Conservation (phyloP, 2,888 invertebrate species). For the Sinelater perroti region DNA sequence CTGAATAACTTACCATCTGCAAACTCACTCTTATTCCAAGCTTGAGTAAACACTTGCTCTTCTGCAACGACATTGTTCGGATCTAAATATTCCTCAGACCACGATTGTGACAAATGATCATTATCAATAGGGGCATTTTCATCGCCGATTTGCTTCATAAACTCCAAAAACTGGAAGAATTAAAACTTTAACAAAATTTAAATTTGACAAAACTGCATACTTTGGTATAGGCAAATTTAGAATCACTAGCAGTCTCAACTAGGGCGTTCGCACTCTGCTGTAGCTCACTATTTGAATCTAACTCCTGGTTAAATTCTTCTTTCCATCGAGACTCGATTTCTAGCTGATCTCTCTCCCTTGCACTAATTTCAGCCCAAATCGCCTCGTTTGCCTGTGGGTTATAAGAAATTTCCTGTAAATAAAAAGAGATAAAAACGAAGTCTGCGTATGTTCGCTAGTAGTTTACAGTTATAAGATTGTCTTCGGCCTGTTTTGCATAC, state of each 20-base stretch:
- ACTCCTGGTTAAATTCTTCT: conserved; percentile 29
- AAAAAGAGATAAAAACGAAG: too few species aligned
- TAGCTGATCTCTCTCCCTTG: conserved; percentile 48
- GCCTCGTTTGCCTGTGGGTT: conserved; percentile 52
- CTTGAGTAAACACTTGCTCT: not conserved
- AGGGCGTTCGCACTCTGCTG: conserved; percentile 68
- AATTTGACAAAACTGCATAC: conserved; percentile 50
- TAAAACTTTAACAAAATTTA: not conserved
- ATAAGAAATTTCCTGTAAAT: not conserved
- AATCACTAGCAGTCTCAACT: conserved; percentile 68
- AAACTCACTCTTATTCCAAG: conserved; percentile 48
- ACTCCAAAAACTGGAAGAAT: conserved; percentile 81
- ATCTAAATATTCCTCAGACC: conserved; percentile 57
- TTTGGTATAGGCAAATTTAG: conserved; percentile 76
- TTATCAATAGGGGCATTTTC: conserved; percentile 56
- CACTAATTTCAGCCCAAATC: conserved; percentile 62
- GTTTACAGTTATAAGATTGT: conserved; percentile 17
- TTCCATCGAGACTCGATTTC: conserved; percentile 2
- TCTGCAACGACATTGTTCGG: conserved; percentile 25
- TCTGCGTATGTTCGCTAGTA: too few species aligned
- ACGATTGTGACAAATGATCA: conserved; percentile 44
- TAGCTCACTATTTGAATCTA: conserved; percentile 56
- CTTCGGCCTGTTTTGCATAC: conserved; percentile 51
- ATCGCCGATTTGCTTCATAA: conserved; percentile 78
- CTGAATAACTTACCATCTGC: conserved; percentile 43